Base-by-base conservation (phyloP, 2,113 vertebrate genomes). In the Neodon shergylaensis region DNA sequence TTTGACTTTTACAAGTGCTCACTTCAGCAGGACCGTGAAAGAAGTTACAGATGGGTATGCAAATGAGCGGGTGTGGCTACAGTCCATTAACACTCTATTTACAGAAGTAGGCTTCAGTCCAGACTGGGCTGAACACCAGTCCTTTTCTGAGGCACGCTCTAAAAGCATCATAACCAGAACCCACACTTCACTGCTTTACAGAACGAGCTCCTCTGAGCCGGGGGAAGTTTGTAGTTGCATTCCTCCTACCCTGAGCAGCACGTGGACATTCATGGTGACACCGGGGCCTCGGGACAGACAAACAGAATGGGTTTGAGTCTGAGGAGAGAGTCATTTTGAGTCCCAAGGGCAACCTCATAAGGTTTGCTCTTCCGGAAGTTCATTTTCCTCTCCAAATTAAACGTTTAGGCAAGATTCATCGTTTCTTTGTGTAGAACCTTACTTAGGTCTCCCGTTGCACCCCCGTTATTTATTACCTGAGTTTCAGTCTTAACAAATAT, bases 381-480 rank as follows among this genome's bases (percentile, higher is more conserved):
- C 97, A 96, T 97, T 98, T 98, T 97, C 94, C 87, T 95, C 97
- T 96, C 94, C 97, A 98, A 98, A 98, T 98, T 98, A 98, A 98
- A 98, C 98, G 98, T 98, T 98, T 98, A 84, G 26, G 94, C 97
- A 97, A 97, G 85, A 92, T 96, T 98, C 97, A 96, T 94, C 97
- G 95, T 90, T 98, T 95, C 95, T 98, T 47, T 65, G 82, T 79
- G 92, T 97, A 97, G 96, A 96, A 97, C 33, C 63, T 84, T 84
- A 94, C 63, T 84, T 88, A 93, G 95, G 96, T 97, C 98, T 97
- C 94, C 95, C 95, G 95, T 97, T 94, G 96, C 95, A 97, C 98
- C 97, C 93, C 91, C 95, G 95, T 98, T 98, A 98, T 98, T 99
- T 98, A 99, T 98, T 98, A 98, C 98, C 98, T 98, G 98, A 97